These are phyloP conservation scores for Diarsia brunnea DNA, from an alignment of 2,888 invertebrate genomes.

Conservation along the genomic window DNA sequence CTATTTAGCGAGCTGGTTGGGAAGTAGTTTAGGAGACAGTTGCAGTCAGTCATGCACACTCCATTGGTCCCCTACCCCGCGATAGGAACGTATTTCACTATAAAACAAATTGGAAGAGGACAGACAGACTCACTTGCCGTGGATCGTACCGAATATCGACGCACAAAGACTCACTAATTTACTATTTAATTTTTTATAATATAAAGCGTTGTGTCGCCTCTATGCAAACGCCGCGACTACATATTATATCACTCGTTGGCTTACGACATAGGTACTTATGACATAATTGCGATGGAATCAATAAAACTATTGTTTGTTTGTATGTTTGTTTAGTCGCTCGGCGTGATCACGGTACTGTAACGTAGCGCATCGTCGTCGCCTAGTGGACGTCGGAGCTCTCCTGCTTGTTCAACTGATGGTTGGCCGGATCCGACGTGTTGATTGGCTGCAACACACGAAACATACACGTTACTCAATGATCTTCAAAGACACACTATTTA, in stretches of 20 bases:
- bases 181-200: constrained; percentile 52
- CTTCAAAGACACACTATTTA: constrained; percentile 9
- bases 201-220: constrained; percentile 69
- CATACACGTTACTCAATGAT: constrained; percentile 18
- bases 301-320: constrained; percentile 88
- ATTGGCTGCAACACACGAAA: constrained; percentile 92
- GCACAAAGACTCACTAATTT: constrained; percentile 62
- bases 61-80: constrained; percentile 34
- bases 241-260: constrained; percentile 80
- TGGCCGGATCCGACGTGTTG: constrained; percentile 95
- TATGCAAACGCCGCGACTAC: constrained; percentile 79
- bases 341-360: constrained; percentile 82
- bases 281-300: constrained; percentile 83
- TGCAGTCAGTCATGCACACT: constrained; percentile 13
- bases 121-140: constrained; percentile 59
- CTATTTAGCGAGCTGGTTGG: constrained; percentile 8
- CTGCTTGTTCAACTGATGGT: constrained; percentile 94
- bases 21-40: neutral
- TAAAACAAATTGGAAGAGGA: constrained; percentile 57
- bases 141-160: constrained; percentile 61
- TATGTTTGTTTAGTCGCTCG: constrained; percentile 71
- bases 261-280: constrained; percentile 83
- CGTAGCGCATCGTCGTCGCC: constrained; percentile 79
- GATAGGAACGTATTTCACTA: constrained; percentile 61
- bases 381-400: constrained; percentile 96